These are phyloP conservation scores for Hyles lineata DNA, from an alignment of 2,888 invertebrate species.

Conservation along the genomic window DNA sequence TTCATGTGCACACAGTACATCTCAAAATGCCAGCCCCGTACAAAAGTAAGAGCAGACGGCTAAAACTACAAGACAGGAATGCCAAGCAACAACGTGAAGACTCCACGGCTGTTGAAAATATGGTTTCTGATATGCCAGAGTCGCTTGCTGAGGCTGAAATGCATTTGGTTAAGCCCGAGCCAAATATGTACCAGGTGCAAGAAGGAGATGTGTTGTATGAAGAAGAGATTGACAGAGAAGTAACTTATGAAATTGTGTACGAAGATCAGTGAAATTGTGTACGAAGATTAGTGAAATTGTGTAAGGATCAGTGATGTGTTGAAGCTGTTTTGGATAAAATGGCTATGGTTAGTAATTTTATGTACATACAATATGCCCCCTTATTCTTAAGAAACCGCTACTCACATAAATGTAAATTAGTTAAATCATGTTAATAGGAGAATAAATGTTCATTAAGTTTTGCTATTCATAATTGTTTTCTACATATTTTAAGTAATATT, in stretches of 20 bases:
- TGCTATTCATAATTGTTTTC: no score
- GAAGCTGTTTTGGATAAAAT: no score
- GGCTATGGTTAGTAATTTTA: no score
- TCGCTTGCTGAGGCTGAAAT: not conserved
- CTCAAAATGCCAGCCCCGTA: slow-evolving; percentile 70
- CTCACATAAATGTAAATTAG: no score
- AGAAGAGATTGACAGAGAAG: not conserved
- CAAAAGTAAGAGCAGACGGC: slow-evolving; percentile 36
- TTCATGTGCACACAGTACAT: slow-evolving; percentile 67
- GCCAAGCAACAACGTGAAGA: not conserved
- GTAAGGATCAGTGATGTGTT: no score
- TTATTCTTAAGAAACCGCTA: no score
- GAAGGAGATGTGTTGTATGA: not conserved
- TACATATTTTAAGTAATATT: no score
- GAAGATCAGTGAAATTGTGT: not conserved
- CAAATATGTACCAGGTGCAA: not conserved
- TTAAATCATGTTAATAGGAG: no score
- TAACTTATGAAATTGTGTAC: not conserved
- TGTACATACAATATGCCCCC: no score
- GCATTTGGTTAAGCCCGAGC: not conserved
- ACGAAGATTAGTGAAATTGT: no score
- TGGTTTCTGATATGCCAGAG: not conserved
- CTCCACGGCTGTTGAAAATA: not conserved
- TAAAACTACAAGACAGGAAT: no score
- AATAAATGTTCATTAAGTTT: no score